Conservation (phyloP, 2,797 vertebrate species). For the Antrozous pallidus region DNA sequence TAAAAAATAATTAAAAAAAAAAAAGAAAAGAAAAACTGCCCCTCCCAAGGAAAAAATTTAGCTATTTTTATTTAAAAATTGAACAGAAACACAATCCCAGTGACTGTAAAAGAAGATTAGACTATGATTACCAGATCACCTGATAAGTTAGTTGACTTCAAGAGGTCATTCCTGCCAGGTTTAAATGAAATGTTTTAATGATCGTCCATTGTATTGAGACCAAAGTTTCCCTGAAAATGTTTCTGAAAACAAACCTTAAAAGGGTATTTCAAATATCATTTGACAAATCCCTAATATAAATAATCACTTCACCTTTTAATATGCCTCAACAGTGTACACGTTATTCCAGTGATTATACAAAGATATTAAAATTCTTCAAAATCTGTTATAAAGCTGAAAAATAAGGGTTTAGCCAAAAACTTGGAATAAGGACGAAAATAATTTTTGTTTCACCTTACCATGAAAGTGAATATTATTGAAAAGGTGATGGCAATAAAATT, state of each 20-base stretch:
- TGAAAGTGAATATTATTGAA: neutral
- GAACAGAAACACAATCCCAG: neutral
- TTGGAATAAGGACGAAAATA: neutral
- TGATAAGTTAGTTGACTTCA: neutral
- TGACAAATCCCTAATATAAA: neutral
- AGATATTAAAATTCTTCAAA: neutral
- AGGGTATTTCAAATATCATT: neutral
- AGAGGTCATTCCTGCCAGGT: neutral
- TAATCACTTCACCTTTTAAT: neutral
- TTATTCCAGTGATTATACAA: neutral
- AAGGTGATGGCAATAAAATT: neutral
- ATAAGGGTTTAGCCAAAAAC: neutral
- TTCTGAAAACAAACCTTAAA: constrained; percentile 34
- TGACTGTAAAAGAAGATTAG: neutral
- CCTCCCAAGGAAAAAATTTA: constrained; percentile 9
- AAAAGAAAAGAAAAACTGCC: neutral
- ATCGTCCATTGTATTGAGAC: neutral
- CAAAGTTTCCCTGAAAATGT: neutral
- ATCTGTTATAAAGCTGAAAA: constrained; percentile 5
- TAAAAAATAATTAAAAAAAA: no score
- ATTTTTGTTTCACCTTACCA: neutral
- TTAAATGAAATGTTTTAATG: neutral
- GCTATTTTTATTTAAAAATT: constrained; percentile 16
- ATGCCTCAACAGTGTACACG: neutral
- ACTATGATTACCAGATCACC: neutral